A percentile compares a stretch with the other conserved stretches of the same genome.
phyloP scores from a whole-genome alignment of 2,888 invertebrate genomes.

The Ormia ochracea region DNA sequence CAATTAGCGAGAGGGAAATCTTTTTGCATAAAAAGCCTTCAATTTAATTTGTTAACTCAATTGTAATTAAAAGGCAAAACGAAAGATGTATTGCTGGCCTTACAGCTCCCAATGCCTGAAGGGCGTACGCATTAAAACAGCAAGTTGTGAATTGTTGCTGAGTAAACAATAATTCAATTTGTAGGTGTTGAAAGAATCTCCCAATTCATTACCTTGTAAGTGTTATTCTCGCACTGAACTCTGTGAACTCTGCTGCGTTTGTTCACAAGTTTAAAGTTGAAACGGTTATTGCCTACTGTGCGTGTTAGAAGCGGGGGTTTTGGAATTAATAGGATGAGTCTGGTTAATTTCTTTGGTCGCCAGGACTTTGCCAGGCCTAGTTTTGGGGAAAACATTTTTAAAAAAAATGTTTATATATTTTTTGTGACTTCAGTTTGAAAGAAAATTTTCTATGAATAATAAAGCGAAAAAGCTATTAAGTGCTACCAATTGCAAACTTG shows the following conservation, averaged over 20 bases:
- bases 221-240: slow-evolving; percentile 32
- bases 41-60: background rate
- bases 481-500: too few relatives aligned
- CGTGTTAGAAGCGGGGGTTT: background rate
- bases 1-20: background rate
- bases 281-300: background rate
- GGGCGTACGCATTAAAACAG: background rate
- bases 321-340: too few relatives aligned
- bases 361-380: too few relatives aligned
- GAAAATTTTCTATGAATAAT: too few relatives aligned
- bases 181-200: slow-evolving; percentile 62
- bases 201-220: slow-evolving; percentile 49
- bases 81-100: background rate
- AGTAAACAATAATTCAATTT: slow-evolving; percentile 30
- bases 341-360: too few relatives aligned
- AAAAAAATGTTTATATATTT: too few relatives aligned
- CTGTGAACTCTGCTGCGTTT: slow-evolving; percentile 13
- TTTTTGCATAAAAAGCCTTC: background rate
- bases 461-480: too few relatives aligned
- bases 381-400: too few relatives aligned
- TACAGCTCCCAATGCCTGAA: background rate
- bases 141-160: too few relatives aligned
- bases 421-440: too few relatives aligned
- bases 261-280: slow-evolving; percentile 10
- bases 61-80: background rate